Percentiles rank a stretch among this genome's conserved stretches.
Conservation (phyloP, 2,113 vertebrate species). For the Thermophis baileyi region DNA sequence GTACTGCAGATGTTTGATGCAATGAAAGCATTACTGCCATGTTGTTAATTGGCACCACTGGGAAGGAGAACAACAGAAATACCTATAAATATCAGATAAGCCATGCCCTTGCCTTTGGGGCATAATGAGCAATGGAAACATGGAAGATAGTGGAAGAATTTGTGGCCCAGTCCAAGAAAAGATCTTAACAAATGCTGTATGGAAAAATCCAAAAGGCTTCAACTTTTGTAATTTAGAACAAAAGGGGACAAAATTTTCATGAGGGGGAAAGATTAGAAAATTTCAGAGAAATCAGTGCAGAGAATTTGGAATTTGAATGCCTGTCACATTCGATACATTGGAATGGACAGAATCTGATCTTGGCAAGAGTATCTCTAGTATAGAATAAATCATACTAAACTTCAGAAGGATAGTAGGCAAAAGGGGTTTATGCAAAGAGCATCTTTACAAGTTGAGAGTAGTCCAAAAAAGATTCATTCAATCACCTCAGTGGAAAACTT, state of each 20-base stretch:
- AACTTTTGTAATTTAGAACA: background rate
- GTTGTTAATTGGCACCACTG: background rate
- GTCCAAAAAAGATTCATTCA: background rate
- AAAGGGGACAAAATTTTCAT: background rate
- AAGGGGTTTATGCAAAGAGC: background rate
- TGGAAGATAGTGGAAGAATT: background rate
- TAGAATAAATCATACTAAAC: background rate
- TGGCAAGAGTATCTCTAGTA: background rate
- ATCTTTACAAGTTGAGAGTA: background rate
- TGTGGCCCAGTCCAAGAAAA: background rate
- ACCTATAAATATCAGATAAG: background rate
- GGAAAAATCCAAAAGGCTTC: background rate
- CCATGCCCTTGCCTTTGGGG: background rate
- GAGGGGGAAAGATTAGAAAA: background rate
- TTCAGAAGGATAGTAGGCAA: background rate
- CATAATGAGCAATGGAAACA: background rate
- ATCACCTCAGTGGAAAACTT: background rate
- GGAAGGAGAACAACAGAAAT: background rate
- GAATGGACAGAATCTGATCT: background rate
- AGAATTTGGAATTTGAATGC: background rate
- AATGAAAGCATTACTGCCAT: background rate
- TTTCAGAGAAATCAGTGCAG: background rate
- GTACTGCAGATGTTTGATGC: background rate
- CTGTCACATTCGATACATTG: background rate
- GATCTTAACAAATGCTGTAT: background rate